Evolutionary conservation across 2,797 vertebrate genomes (phyloP).

Genomic region (Tenualosa ilisha): DNA sequence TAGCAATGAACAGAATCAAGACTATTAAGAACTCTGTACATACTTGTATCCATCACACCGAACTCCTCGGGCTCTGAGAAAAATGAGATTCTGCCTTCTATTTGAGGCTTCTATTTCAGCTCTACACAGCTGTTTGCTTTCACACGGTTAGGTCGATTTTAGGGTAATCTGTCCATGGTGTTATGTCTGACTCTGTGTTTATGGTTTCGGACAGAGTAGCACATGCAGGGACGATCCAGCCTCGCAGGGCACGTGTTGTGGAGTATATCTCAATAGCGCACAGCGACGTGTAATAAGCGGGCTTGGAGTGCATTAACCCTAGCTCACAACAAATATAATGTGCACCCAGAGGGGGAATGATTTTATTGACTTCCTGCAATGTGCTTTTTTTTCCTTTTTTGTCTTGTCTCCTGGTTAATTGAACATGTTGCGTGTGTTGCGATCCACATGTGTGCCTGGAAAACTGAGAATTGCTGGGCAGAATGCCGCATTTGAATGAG

Average conservation of each 20-base stretch:
- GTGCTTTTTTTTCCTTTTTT: conserved; percentile 60
- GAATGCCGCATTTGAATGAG: conserved; percentile 13
- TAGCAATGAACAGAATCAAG: neutral
- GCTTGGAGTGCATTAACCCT: conserved; percentile 79
- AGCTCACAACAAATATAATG: conserved; percentile 75
- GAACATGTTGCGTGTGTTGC: conserved; percentile 64
- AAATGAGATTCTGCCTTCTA: neutral
- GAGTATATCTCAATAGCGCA: conserved; percentile 67
- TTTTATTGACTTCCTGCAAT: conserved; percentile 77
- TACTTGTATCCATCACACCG: neutral
- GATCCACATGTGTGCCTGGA: conserved; percentile 57
- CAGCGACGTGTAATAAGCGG: conserved; percentile 73
- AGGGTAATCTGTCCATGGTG: neutral
- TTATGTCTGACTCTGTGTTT: neutral
- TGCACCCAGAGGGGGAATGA: conserved; percentile 69
- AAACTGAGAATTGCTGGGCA: conserved; percentile 56
- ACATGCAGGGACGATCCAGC: neutral
- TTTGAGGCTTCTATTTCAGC: neutral
- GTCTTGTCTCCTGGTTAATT: conserved; percentile 66
- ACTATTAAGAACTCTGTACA: neutral
- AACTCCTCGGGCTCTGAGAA: neutral
- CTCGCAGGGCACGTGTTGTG: conserved; percentile 48
- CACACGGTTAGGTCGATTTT: neutral
- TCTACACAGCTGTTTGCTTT: neutral
- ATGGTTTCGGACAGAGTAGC: neutral